Evolutionary conservation across 2,113 vertebrate genomes (phyloP).

Genomic region (Pygoscelis antarcticus): DNA sequence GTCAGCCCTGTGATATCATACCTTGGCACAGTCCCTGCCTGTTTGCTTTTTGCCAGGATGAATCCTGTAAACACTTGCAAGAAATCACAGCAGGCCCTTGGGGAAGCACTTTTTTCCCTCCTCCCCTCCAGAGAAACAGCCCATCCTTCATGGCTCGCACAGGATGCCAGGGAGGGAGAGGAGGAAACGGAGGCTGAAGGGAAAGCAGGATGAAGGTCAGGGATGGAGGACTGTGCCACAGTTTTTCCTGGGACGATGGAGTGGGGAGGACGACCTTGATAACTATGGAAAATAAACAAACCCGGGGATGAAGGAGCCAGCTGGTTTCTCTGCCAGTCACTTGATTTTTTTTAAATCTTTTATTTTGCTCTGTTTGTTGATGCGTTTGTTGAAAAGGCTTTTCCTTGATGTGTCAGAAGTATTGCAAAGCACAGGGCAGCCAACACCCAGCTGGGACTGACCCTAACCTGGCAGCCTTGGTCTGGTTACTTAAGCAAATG

Average conservation of each 20-base stretch:
- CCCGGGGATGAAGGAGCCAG: neutral
- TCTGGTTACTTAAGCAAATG: neutral
- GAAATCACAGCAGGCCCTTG: neutral
- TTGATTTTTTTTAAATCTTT: neutral
- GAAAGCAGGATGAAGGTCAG: neutral
- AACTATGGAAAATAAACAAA: neutral
- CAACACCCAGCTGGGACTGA: neutral
- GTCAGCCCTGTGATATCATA: neutral
- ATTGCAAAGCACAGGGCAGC: neutral
- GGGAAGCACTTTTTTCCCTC: neutral
- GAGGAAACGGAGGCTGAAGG: neutral
- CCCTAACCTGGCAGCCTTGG: neutral
- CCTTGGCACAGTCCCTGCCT: neutral
- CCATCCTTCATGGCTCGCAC: neutral
- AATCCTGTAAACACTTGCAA: neutral
- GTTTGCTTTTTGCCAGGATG: neutral
- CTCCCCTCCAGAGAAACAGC: neutral
- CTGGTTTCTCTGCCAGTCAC: neutral
- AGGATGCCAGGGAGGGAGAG: neutral
- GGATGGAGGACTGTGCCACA: fast-evolving
- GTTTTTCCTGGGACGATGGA: neutral
- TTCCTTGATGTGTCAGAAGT: neutral
- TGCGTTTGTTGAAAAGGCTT: neutral
- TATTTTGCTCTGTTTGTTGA: neutral
- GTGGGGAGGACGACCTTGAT: fast-evolving